Conservation (phyloP, 2,888 invertebrate species). For the Drosophila algonquin region DNA sequence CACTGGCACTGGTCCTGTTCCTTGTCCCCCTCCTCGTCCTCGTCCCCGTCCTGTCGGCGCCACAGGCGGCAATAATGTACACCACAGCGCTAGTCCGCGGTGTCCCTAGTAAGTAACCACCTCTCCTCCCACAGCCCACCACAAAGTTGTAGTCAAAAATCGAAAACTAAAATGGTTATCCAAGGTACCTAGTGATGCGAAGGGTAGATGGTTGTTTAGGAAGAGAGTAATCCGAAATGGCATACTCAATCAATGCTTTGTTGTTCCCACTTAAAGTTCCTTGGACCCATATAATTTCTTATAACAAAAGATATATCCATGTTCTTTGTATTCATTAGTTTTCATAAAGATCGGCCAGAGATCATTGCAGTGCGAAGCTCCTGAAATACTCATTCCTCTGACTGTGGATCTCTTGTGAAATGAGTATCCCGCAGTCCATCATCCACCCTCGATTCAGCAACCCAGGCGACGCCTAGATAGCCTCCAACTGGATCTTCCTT, state of each 20-base stretch:
- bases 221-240: background rate
- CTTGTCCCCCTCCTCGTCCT: no score
- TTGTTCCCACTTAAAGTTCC: background rate
- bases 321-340: background rate
- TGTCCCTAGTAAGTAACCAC: constrained; percentile 31
- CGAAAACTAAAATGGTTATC: constrained; percentile 64
- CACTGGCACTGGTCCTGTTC: no score
- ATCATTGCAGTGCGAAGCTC: no score
- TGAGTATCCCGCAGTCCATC: background rate
- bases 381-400: no score
- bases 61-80: constrained; percentile 66
- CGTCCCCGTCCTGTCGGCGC: constrained; percentile 53
- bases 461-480: constrained; percentile 16
- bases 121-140: background rate
- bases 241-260: background rate
- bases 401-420: background rate
- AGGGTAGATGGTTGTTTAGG: background rate
- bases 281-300: background rate
- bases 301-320: background rate
- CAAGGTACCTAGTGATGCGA: constrained; percentile 3
- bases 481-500: constrained; percentile 7
- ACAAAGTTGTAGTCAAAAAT: constrained; percentile 38
- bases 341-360: no score
- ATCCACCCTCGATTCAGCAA: background rate
- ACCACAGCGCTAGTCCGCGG: constrained; percentile 34